These are phyloP conservation scores for Meiosimyza decipiens DNA, from an alignment of 2,888 invertebrate species.

Conservation along the genomic window DNA sequence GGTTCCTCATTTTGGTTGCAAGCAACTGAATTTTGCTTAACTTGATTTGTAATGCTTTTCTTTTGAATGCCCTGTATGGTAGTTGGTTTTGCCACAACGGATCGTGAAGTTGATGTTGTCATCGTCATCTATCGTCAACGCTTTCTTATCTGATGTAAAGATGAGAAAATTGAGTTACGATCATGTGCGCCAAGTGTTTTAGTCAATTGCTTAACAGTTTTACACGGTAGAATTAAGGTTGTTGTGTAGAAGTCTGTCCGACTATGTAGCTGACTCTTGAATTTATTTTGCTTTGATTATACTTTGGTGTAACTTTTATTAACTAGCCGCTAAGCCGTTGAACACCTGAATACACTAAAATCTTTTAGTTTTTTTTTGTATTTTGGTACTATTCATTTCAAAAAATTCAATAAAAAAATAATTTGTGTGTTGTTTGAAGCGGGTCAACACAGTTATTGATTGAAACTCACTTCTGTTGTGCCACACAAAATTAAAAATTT, in stretches of 20 bases:
- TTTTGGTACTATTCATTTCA: background rate
- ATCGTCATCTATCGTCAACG: slow-evolving; percentile 13
- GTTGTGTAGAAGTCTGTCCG: background rate
- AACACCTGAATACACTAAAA: background rate
- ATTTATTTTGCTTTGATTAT: background rate
- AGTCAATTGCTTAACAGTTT: slow-evolving; percentile 28
- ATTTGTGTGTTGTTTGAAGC: too few relatives aligned
- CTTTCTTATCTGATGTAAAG: slow-evolving; percentile 31
- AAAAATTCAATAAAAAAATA: too few relatives aligned
- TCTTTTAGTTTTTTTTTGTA: background rate
- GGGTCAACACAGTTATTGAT: too few relatives aligned
- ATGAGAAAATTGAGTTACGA: slow-evolving; percentile 33
- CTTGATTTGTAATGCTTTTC: slow-evolving; percentile 8
- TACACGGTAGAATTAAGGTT: slow-evolving; percentile 26
- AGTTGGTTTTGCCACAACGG: background rate
- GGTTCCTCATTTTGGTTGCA: slow-evolving; percentile 9
- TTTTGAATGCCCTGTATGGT: background rate
- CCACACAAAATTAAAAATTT: background rate
- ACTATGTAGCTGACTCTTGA: background rate
- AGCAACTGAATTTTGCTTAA: background rate
- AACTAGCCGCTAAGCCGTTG: background rate
- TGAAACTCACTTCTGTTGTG: slow-evolving; percentile 7
- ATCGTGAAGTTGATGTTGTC: background rate
- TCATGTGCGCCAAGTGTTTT: slow-evolving; percentile 33
- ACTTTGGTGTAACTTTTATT: background rate